phyloP scores from a whole-genome alignment of 2,113 vertebrate genomes.

The Thalassarche chlororhynchos region DNA sequence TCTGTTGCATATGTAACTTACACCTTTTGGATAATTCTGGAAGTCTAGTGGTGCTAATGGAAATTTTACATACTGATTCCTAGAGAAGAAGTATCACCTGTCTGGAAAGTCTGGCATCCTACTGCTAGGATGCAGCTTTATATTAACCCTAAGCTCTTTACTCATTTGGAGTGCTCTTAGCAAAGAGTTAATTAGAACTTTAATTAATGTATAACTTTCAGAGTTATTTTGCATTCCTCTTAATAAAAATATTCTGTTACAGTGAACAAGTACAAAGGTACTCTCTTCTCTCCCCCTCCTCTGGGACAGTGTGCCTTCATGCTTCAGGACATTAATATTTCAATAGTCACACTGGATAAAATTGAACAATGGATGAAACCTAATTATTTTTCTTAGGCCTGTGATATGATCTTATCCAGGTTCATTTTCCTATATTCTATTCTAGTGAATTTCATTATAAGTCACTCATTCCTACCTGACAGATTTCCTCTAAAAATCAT shows the following conservation, averaged over 20 bases:
- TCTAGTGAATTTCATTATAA: slow-evolving; percentile 34
- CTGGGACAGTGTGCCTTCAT: slow-evolving; percentile 25
- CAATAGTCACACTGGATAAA: slow-evolving; percentile 23
- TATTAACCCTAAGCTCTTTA: background rate
- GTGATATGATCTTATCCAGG: slow-evolving; percentile 31
- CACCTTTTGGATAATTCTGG: background rate
- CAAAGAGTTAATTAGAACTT: slow-evolving; percentile 45
- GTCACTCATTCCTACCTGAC: background rate
- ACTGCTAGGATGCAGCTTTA: background rate
- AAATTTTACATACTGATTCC: background rate
- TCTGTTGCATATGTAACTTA: background rate
- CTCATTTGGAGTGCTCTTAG: background rate
- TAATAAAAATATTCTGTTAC: slow-evolving; percentile 54
- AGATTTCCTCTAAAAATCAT: slow-evolving; percentile 12
- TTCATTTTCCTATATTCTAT: slow-evolving; percentile 42
- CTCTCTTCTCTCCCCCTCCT: background rate
- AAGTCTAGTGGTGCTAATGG: background rate
- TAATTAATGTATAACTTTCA: slow-evolving; percentile 39
- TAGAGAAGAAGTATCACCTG: background rate
- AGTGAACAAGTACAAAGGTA: slow-evolving; percentile 51
- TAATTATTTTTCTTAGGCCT: slow-evolving; percentile 58
- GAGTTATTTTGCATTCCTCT: slow-evolving; percentile 43
- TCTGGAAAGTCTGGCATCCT: background rate
- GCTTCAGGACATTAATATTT: slow-evolving; percentile 59
- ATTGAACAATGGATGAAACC: slow-evolving; percentile 35